Base-by-base conservation (phyloP, 2,113 vertebrate species). In the Microcebus jonahi region DNA sequence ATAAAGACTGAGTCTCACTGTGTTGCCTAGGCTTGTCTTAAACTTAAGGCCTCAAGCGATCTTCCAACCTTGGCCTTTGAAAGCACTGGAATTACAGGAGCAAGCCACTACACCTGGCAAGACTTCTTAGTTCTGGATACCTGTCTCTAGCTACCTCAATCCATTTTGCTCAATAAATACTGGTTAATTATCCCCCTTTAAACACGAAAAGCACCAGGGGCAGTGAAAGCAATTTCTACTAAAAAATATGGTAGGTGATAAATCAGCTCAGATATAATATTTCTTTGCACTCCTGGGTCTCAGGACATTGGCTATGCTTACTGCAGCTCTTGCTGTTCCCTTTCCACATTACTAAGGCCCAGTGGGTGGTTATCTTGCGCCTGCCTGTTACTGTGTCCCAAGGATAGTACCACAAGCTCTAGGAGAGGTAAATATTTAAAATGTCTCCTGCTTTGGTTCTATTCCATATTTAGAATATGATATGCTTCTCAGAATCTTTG, bases 171-270 rank as follows among this genome's bases (percentile, higher is more conserved):
- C 67, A 83, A 27, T 81, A 75, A 91, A 63, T 23, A 76, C 20
- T 50, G 31, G 36, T 14, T 79, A 79, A 63, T 34, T 83, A 89
- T 59, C 27, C 6, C 31, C 50, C 53, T 39, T 88, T 20, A 50
- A 79, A 94, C 70, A 55, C 83, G 39, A 96, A 86, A 75, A 76
- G 70, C 18, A 77, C 34, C 70, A 76, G 18, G 70, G 80, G n/a
- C 36, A 84, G 34, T 23, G 17, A 77, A 87, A 87, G 73, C 63
- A 50, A 61, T 80, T 86, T 90, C 67, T 68, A 79, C n/a, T 36
- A 2, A 5, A 27, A 73, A 83, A 73, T 17, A 82, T 17, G 53
- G 61, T 6, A 45, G 31, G 50, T 70, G 39, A 80, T 55, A 75
- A 50, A 42, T 73, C 14, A 20, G n/a, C 65, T 91, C 42, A 65